phyloP scores from a whole-genome alignment of 2,113 vertebrate species.

The Dolichallabes microphthalmus region DNA sequence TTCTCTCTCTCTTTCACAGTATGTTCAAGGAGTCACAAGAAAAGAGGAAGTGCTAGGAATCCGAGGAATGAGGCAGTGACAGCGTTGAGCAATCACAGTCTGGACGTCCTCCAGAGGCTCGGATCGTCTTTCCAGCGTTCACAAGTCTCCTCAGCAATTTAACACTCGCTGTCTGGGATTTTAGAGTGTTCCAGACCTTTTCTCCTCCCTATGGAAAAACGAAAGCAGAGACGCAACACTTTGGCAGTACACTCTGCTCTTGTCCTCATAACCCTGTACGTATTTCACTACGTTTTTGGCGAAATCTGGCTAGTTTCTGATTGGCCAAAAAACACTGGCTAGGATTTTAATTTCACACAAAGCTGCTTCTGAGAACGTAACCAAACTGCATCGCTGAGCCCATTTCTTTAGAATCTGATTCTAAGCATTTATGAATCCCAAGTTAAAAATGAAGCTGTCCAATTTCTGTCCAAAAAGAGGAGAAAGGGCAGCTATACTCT shows the following conservation, averaged over 20 bases:
- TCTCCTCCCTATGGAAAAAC: slow-evolving; percentile 6
- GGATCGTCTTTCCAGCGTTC: slow-evolving; percentile 59
- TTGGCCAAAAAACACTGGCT: neutral
- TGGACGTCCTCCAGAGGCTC: slow-evolving; percentile 55
- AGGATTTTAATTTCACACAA: neutral
- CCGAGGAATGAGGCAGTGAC: slow-evolving; percentile 69
- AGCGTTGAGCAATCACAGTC: slow-evolving; percentile 66
- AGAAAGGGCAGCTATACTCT: neutral
- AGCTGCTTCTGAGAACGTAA: slow-evolving; percentile 17
- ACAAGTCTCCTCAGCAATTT: slow-evolving; percentile 33
- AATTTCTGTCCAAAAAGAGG: neutral
- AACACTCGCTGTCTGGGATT: slow-evolving; percentile 38
- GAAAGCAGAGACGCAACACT: neutral
- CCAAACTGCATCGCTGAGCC: neutral
- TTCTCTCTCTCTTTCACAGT: slow-evolving; percentile 24
- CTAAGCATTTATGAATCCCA: slow-evolving; percentile 21
- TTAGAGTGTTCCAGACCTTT: slow-evolving; percentile 1
- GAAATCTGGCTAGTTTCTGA: neutral
- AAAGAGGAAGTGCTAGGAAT: slow-evolving; percentile 72
- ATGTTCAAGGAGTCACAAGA: slow-evolving; percentile 57
- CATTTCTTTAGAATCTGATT: neutral
- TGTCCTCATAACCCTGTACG: neutral
- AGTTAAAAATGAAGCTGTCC: slow-evolving; percentile 19
- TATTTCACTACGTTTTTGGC: slow-evolving; percentile 20
- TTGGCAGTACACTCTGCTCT: slow-evolving; percentile 30